A percentile compares a stretch with the other conserved stretches of the same genome.
These are phyloP conservation scores for Schizopygopsis malacanthus DNA, from an alignment of 2,797 vertebrate species.

Conservation along the genomic window DNA sequence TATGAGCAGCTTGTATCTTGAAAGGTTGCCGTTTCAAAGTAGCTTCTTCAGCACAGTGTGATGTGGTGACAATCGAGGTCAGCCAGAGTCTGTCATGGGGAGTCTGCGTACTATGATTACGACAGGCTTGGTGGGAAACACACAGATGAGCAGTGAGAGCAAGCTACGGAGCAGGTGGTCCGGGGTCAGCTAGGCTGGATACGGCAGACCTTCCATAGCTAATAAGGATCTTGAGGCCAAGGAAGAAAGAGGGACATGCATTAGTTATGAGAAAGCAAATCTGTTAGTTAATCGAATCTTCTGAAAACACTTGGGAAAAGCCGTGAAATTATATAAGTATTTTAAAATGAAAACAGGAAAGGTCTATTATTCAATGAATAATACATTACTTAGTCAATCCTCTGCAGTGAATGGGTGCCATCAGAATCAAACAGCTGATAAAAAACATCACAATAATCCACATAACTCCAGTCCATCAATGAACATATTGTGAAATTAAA, in stretches of 20 bases:
- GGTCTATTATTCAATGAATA: not conserved
- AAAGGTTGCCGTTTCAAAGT: not conserved
- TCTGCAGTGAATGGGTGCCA: not conserved
- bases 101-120: not conserved
- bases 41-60: constrained; percentile 1
- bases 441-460: not conserved
- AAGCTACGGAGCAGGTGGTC: constrained; percentile 24
- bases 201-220: constrained; percentile 2
- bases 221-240: constrained; percentile 18
- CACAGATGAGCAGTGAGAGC: constrained; percentile 11
- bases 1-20: not conserved
- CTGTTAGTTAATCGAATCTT: not conserved
- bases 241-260: constrained; percentile 1
- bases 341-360: not conserved
- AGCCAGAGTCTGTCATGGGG: not conserved
- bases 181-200: constrained; percentile 22
- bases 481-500: too few species aligned
- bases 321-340: not conserved
- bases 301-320: not conserved
- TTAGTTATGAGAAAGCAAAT: constrained; percentile 30
- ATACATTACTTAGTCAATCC: not conserved
- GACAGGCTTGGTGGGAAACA: constrained; percentile 22
- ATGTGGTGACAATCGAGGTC: constrained; percentile 29
- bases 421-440: not conserved
- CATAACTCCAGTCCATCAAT: too few species aligned